Evolutionary conservation across 2,797 vertebrate species (phyloP), one percentile per base, ranked within the genome.

Genomic region (Notolepis coatsorum): DNA sequence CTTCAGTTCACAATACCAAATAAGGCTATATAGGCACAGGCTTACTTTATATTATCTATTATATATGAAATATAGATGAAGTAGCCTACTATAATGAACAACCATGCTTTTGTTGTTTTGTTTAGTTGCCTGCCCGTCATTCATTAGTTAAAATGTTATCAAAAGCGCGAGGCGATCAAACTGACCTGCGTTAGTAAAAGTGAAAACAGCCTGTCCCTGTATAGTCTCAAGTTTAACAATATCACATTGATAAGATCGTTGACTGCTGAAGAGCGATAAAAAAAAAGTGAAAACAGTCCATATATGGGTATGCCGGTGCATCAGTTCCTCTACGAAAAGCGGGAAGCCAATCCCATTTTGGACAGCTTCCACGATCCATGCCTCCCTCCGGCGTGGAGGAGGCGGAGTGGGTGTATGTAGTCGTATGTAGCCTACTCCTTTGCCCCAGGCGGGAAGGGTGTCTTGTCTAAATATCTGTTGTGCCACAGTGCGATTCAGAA

Each of bases 331-430:
- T 65, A 61, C 57, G 68, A 79, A 72, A 68, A 86, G 71, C 86
- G 88, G 91, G 90, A 93, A 92, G 86, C 88, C 91, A 27, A 82
- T 91, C 92, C 91, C 87, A 77, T 71, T 30, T 76, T 86, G 91
- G 91, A 82, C 3, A 13, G 18, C 53, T 17, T 90, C 92, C 92
- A 91, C 73, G 39, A 23, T 61, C n/a, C 23, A 59, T 45, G 60
- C 74, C 76, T 55, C 64, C 74, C 76, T 55, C 64, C 55, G 50
- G 63, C 73, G 71, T 50, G 74, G 73, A 70, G 75, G 66, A 74
- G 76, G 77, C 10, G 65, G 72, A 79, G 83, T 76, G 53, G 61
- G 46, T 57, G 50, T 33, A 39, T 27, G 37, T 49, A 68, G 65
- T 61, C 35, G 30, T 55, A 12, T n/a, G 53, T 54, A 20, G 21